phyloP scores from a whole-genome alignment of 2,888 invertebrate genomes.

The Pogonocherus hispidulus region DNA sequence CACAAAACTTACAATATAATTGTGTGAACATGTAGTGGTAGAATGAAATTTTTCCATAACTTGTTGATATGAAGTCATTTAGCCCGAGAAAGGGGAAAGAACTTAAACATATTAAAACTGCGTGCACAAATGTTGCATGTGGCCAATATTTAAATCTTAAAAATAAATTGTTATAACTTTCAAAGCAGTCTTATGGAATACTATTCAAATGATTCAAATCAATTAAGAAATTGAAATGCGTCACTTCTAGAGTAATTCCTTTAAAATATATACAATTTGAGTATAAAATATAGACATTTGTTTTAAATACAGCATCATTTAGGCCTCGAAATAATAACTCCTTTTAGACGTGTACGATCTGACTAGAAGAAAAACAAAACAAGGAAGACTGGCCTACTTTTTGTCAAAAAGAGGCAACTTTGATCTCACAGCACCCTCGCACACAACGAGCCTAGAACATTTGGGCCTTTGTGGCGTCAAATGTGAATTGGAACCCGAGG shows the following conservation, averaged over 20 bases:
- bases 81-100: too few relatives aligned
- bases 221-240: constrained; percentile 27
- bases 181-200: constrained; percentile 27
- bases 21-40: too few relatives aligned
- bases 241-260: constrained; percentile 35
- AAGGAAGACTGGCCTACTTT: constrained; percentile 64
- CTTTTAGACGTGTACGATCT: constrained; percentile 50
- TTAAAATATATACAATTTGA: constrained; percentile 45
- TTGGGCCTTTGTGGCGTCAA: constrained; percentile 66
- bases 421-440: constrained; percentile 89
- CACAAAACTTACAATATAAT: too few relatives aligned
- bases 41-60: too few relatives aligned
- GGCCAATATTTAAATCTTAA: not conserved
- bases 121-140: not conserved
- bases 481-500: constrained; percentile 41
- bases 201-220: constrained; percentile 30
- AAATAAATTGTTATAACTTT: constrained; percentile 34
- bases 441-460: constrained; percentile 80
- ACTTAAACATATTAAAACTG: not conserved
- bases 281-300: constrained; percentile 47
- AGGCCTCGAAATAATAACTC: constrained; percentile 45
- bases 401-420: constrained; percentile 90
- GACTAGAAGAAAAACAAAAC: constrained; percentile 55
- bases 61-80: too few relatives aligned
- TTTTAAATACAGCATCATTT: constrained; percentile 45